Evolutionary conservation across 2,113 vertebrate genomes (phyloP), one percentile per base, ranked within the genome.

Genomic region (Paedocypris sp.): DNA sequence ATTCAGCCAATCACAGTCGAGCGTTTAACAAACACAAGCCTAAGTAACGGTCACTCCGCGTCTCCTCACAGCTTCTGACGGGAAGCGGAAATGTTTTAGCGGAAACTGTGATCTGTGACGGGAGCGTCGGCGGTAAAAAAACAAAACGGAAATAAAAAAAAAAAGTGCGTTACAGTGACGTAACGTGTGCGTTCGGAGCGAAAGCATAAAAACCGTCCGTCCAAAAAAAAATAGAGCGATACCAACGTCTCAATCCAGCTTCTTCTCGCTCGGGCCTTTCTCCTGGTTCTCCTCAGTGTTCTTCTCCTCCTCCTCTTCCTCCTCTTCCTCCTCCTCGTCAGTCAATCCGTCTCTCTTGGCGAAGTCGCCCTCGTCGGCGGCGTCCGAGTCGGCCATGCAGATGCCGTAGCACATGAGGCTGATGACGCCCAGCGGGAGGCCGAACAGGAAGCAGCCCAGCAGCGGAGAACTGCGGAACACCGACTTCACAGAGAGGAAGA

Each of bases 381-480:
- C 91, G 4, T 94, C 90, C 0, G 91, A 75, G 68, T 96, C 92
- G 0, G 92, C 93, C 0, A 90, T 94, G 80, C 91, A 99, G 84
- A 99, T 97, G 64, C 94, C 93, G 0, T 99, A 99, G 75, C 95
- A 99, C 95, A 99, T 97, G 77, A 98, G 89, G 69, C 95, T 98
- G 79, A 98, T 97, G 72, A 99, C 91, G 5, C 93, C 95, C 77
- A 99, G 79, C 5, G 95, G 95, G 36, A 99, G 83, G 41, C 95
- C 94, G 10, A 99, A 99, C 62, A 99, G 91, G 79, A 99, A 94
- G 84, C 95, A 99, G 75, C 89, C 95, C 77, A 98, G 85, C 31
- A 99, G 75, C 0, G 95, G 95, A 13, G 94, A 98, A 79, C 91
- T 97, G 80, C 83, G 91, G 75, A 99, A 98, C 54, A 99, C 88